Conservation (phyloP, 1,140 invertebrate genomes). For the Ylistrum balloti region DNA sequence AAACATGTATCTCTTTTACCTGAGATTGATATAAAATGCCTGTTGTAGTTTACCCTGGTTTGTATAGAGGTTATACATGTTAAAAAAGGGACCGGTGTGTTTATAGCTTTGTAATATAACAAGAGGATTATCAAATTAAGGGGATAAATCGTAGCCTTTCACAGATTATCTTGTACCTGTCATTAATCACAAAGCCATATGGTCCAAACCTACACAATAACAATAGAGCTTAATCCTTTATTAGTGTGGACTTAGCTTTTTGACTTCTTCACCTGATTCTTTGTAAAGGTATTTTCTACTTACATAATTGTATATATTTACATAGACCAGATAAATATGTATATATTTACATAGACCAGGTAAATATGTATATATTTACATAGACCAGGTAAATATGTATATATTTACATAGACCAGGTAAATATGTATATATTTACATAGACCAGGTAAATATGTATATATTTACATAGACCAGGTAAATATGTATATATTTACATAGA, state of each 20-base stretch:
- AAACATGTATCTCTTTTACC: too few species aligned
- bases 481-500: neutral
- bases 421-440: neutral
- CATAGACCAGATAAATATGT: neutral
- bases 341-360: neutral
- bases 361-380: neutral
- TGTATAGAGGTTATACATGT: neutral
- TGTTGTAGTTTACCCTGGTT: neutral
- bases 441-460: neutral
- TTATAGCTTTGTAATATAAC: neutral
- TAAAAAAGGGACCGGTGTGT: neutral
- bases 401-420: neutral
- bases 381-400: neutral
- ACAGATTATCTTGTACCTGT: neutral
- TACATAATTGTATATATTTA: neutral
- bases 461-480: neutral
- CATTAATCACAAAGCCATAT: neutral
- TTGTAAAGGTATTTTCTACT: neutral
- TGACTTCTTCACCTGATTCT: slow-evolving; percentile 19
- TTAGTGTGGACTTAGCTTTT: neutral
- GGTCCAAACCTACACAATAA: neutral
- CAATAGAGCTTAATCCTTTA: neutral
- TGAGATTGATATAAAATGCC: neutral
- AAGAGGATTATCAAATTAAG: neutral
- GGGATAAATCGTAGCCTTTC: neutral